Conservation (phyloP, 2,797 vertebrate species). For the Coendou prehensilis region DNA sequence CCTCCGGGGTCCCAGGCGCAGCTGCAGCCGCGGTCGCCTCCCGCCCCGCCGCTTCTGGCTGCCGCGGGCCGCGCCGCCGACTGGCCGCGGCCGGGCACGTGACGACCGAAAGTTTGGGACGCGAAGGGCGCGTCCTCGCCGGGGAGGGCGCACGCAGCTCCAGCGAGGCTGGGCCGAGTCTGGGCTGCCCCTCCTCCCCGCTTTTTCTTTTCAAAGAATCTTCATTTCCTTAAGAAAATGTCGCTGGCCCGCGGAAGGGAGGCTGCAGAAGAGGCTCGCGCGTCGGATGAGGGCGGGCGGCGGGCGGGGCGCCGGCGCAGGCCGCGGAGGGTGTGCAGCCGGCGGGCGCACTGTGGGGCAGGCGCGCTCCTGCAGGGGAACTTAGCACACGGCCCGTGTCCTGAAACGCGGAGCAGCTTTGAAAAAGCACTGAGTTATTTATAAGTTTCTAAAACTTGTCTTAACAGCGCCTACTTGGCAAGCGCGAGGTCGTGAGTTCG, state of each 20-base stretch:
- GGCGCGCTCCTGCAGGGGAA: not conserved
- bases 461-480: not conserved
- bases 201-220: not conserved
- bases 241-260: not conserved
- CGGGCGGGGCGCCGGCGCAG: no score
- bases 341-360: no score
- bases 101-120: slow-evolving; percentile 54
- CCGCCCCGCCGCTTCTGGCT: no score
- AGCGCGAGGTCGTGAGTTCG: no score
- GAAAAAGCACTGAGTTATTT: not conserved
- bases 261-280: not conserved
- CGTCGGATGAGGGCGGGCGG: not conserved
- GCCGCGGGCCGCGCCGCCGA: not conserved
- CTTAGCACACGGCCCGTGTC: not conserved
- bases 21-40: no score
- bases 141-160: not conserved
- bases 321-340: no score
- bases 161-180: not conserved
- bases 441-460: slow-evolving; percentile 6
- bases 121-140: not conserved
- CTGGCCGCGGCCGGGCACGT: slow-evolving; percentile 74
- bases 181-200: not conserved
- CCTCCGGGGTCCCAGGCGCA: no score
- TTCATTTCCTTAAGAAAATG: slow-evolving; percentile 22
- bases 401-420: not conserved